Evolutionary conservation across 1,140 invertebrate genomes (phyloP).

Genomic region (Papilio machaon): DNA sequence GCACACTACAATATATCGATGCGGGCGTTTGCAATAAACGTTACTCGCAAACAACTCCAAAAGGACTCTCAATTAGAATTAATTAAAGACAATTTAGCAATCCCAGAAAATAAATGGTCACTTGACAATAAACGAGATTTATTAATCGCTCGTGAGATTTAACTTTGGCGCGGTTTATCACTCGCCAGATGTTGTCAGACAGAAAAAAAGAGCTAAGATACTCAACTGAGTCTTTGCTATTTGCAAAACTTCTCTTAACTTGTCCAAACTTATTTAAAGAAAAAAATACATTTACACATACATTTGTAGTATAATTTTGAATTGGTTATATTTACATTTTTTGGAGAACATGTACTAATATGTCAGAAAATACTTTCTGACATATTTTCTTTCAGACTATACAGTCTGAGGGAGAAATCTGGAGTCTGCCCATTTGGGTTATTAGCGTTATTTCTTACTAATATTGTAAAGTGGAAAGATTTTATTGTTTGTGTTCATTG

Average conservation of each 20-base stretch:
- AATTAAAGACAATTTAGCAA: constrained; percentile 81
- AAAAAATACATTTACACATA: no score
- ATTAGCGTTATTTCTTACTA: no score
- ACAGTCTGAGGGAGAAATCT: no score
- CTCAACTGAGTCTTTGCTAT: neutral
- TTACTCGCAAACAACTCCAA: constrained; percentile 66
- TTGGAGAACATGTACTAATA: no score
- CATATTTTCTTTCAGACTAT: no score
- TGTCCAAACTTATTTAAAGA: neutral
- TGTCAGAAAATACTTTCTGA: no score
- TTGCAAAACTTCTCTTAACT: neutral
- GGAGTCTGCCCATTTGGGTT: no score
- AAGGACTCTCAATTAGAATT: constrained; percentile 79
- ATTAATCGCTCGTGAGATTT: constrained; percentile 72
- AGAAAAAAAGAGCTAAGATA: neutral
- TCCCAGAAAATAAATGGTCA: constrained; percentile 72
- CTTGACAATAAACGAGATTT: constrained; percentile 76
- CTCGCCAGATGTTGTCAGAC: constrained; percentile 16
- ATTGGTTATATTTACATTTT: neutral
- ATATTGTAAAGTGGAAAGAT: no score
- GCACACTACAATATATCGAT: constrained; percentile 57
- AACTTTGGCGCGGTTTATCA: constrained; percentile 44
- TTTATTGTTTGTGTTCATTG: no score
- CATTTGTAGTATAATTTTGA: neutral
- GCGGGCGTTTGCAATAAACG: constrained; percentile 74